These are phyloP conservation scores for Cosmopolites sordidus DNA, from an alignment of 2,888 invertebrate species.

Conservation along the genomic window DNA sequence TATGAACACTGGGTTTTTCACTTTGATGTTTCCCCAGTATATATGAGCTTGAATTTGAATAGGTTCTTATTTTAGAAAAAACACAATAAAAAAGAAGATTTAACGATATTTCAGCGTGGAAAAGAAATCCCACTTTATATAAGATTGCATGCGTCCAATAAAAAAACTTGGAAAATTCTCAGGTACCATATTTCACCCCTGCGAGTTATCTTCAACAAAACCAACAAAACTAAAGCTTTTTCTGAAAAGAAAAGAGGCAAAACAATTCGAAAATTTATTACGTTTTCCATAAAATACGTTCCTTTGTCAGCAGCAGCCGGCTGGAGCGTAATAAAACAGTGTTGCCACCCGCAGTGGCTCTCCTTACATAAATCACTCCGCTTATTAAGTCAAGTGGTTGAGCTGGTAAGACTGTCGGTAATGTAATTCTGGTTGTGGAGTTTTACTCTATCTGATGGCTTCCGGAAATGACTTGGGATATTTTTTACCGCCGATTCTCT, in stretches of 20 bases:
- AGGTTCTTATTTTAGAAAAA: too few species aligned
- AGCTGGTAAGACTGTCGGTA: conserved; percentile 38
- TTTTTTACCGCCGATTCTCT: background rate
- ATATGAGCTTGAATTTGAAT: too few species aligned
- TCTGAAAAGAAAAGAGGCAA: conserved; percentile 20
- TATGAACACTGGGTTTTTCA: too few species aligned
- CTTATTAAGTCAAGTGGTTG: conserved; percentile 49
- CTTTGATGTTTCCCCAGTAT: too few species aligned
- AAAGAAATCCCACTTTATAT: conserved; percentile 5
- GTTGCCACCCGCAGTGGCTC: conserved; percentile 46
- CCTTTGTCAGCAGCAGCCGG: conserved; percentile 34
- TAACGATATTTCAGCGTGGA: background rate
- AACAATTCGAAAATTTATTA: conserved; percentile 26
- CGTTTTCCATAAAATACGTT: conserved; percentile 28
- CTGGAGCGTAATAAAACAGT: conserved; percentile 42
- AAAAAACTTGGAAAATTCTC: conserved; percentile 13
- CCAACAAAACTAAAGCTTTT: background rate
- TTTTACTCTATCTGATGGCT: conserved; percentile 2
- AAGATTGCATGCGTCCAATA: background rate
- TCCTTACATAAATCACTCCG: conserved; percentile 47
- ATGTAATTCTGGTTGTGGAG: conserved; percentile 6
- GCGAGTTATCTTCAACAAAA: background rate
- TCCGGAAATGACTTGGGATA: background rate
- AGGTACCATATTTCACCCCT: conserved; percentile 18
- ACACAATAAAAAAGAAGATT: too few species aligned